phyloP scores from a whole-genome alignment of 2,888 invertebrate genomes.

The Drosophila longiperda region DNA sequence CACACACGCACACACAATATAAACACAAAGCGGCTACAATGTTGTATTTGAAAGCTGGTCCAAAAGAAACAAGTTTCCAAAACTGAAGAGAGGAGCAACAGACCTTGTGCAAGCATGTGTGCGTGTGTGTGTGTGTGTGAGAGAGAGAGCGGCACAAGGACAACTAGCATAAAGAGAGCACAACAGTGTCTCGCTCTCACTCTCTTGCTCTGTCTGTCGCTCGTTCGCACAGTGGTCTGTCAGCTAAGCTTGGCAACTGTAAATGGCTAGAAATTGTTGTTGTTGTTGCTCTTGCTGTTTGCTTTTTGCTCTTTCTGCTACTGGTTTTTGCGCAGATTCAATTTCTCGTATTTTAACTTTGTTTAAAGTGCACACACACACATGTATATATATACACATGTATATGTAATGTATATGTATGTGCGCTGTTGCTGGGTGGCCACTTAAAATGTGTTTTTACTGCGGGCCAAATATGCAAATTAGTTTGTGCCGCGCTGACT shows the following conservation, averaged over 20 bases:
- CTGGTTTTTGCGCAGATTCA: slow-evolving; percentile 69
- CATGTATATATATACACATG: slow-evolving; percentile 8
- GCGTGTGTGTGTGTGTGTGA: slow-evolving; percentile 4
- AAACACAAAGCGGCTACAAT: slow-evolving; percentile 77
- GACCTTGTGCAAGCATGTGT: slow-evolving; percentile 14
- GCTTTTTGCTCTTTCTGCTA: slow-evolving; percentile 44
- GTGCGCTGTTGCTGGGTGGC: slow-evolving; percentile 72
- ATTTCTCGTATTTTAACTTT: slow-evolving; percentile 76
- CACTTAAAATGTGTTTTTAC: slow-evolving; percentile 76
- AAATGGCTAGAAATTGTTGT: slow-evolving; percentile 70
- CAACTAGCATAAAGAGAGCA: slow-evolving; percentile 25
- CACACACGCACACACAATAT: slow-evolving; percentile 24
- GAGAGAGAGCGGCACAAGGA: slow-evolving; percentile 53
- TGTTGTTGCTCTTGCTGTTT: slow-evolving; percentile 21
- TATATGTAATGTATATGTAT: slow-evolving; percentile 19
- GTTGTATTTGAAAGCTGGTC: slow-evolving; percentile 68
- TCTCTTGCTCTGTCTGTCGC: slow-evolving; percentile 9
- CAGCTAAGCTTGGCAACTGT: slow-evolving; percentile 69
- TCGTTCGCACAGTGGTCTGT: slow-evolving; percentile 9
- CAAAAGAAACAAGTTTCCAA: slow-evolving; percentile 82
- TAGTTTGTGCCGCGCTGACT: slow-evolving; percentile 65
- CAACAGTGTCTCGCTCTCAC: slow-evolving; percentile 2
- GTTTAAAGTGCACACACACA: slow-evolving; percentile 67
- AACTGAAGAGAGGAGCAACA: slow-evolving; percentile 58
- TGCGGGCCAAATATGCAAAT: slow-evolving; percentile 79